Base-by-base conservation (phyloP, 2,113 vertebrate species). In the Cinclus mexicanus region DNA sequence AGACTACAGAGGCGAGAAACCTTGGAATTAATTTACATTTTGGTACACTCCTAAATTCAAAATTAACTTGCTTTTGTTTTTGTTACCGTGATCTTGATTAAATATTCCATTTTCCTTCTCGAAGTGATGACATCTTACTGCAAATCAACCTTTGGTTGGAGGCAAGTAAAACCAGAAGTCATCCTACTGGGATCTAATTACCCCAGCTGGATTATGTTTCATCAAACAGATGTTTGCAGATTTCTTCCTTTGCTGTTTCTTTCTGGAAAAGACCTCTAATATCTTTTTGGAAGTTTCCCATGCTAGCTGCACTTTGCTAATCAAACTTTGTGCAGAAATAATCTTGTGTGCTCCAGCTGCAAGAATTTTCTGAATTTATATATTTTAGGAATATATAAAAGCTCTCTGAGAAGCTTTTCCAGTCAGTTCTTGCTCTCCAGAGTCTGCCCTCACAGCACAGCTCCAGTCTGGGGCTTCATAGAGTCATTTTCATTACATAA, bases 171-270 rank as follows among this genome's bases (percentile, higher is more conserved):
- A 85, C n/a, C 92, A 91, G 55, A 95, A 90, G 78, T 97, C 41
- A 37, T 95, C 94, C 97, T 97, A 94, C 93, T 94, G 95, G 97
- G 97, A 98, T 90, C 97, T 98, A 97, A 98, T 98, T 98, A 98
- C 95, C 49, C 55, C 95, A 97, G 96, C 67, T 90, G 96, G 97
- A 98, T 97, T 97, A 97, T n/a, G 69, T 90, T 97, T 92, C 91
- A 96, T 96, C 93, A 98, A 97, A 96, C 93, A 97, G 97, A 93
- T 2, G 55, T 77, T 89, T 95, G 93, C 91, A 93, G 92, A 94
- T 93, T 97, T 95, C 96, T 79, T 89, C 85, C 55, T 79, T 96
- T 11, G 7, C 33, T 24, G 35, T 69, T 97, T 93, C 56, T 95
- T 96, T 96, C 39, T 93, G 67, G 65, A 96, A 94, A 90, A 92